Evolutionary conservation across 23 tunicate genomes (phyloP).

Genomic region (Trididemnum miniatum): DNA sequence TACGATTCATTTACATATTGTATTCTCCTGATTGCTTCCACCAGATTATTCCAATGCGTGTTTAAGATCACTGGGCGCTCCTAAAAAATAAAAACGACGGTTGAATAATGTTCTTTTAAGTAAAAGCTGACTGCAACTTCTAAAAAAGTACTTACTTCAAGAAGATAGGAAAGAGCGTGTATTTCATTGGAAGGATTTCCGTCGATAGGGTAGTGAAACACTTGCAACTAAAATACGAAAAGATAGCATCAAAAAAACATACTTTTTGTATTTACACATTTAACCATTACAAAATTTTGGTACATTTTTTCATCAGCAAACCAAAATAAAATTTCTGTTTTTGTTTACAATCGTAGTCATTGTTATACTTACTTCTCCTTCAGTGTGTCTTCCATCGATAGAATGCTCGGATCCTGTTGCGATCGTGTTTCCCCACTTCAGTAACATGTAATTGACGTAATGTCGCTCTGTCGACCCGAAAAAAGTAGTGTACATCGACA

Average conservation of each 20-base stretch:
- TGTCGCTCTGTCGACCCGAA: not conserved
- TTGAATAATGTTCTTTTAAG: no score
- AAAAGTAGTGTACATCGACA: slow-evolving; percentile 7
- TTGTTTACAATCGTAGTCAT: no score
- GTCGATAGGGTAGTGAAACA: not conserved
- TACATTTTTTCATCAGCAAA: no score
- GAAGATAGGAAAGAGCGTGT: not conserved
- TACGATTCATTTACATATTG: not conserved
- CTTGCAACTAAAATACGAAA: not conserved
- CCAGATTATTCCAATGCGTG: not conserved
- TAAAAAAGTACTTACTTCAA: not conserved
- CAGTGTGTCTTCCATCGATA: not conserved
- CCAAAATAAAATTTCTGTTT: no score
- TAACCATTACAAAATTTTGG: no score
- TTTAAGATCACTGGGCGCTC: not conserved
- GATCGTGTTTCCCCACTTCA: slow-evolving; percentile 13
- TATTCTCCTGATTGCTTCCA: not conserved
- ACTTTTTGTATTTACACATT: no score
- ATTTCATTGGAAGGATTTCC: not conserved
- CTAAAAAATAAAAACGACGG: slow-evolving; percentile 12
- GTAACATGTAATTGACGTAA: slow-evolving; percentile 15
- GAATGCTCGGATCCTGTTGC: slow-evolving; percentile 10
- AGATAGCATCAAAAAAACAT: no score
- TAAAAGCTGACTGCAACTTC: not conserved
- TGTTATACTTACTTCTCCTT: slow-evolving; percentile 24